Evolutionary conservation across 1,140 invertebrate genomes (phyloP).

Genomic region (Penaeus indicus): DNA sequence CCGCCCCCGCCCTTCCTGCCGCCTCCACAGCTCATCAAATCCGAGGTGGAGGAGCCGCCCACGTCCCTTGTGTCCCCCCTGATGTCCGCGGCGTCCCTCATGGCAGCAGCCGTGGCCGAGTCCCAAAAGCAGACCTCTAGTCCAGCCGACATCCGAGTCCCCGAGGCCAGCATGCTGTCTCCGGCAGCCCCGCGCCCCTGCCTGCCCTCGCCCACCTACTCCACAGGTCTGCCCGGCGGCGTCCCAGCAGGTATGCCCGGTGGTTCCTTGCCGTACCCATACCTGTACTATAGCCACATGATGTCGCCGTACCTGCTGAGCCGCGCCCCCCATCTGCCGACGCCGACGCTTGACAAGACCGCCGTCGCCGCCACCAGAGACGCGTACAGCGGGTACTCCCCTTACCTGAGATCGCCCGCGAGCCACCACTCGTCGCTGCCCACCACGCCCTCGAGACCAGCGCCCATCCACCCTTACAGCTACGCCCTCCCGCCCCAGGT

Average conservation of each 20-base stretch:
- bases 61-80: conserved; percentile 50
- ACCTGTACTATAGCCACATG: conserved; percentile 65
- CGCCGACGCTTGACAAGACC: conserved; percentile 39
- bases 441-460: conserved; percentile 55
- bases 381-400: conserved; percentile 55
- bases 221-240: conserved; percentile 50
- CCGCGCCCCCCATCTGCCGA: conserved; percentile 51
- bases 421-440: conserved; percentile 44
- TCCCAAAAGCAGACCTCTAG: conserved; percentile 15
- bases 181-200: conserved; percentile 51
- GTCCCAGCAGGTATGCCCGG: conserved; percentile 42
- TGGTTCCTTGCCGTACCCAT: conserved; percentile 60
- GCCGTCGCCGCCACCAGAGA: conserved; percentile 49
- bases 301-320: conserved; percentile 60
- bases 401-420: conserved; percentile 53
- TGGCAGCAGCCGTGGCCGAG: conserved; percentile 34
- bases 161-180: conserved; percentile 46
- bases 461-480: conserved; percentile 64
- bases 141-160: conserved; percentile 16
- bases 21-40: conserved; percentile 57
- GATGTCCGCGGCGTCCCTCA: conserved; percentile 48
- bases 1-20: conserved; percentile 63
- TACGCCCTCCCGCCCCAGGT: conserved; percentile 63
- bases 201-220: conserved; percentile 62
- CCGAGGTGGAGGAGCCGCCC: conserved; percentile 52